A percentile compares a stretch with the other conserved stretches of the same genome.
phyloP scores from a whole-genome alignment of 2,113 vertebrate genomes.

The Tiliqua scincoides region DNA sequence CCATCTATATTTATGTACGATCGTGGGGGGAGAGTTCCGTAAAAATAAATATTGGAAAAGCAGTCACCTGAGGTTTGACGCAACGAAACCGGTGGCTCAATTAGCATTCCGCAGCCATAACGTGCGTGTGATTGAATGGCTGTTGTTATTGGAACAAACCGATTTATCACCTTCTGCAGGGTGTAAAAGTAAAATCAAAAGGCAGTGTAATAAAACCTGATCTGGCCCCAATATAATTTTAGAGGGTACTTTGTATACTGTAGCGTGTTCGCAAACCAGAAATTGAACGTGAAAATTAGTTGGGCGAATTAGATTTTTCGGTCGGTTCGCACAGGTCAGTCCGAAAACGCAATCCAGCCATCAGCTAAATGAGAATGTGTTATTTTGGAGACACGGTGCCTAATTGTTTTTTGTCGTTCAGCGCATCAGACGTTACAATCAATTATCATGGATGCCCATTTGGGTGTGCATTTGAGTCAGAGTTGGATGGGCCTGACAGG shows the following conservation, averaged over 20 bases:
- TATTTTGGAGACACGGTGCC: not conserved
- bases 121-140: conserved; percentile 14
- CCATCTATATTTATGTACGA: conserved; percentile 30
- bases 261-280: conserved; percentile 16
- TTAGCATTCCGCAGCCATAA: conserved; percentile 51
- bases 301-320: conserved; percentile 35
- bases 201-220: conserved; percentile 25
- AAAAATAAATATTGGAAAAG: conserved; percentile 40
- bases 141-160: conserved; percentile 36
- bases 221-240: conserved; percentile 21
- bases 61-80: conserved; percentile 43
- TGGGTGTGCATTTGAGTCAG: conserved; percentile 13
- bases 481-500: too few species aligned
- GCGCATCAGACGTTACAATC: not conserved
- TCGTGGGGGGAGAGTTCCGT: not conserved
- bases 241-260: conserved; percentile 9
- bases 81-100: conserved; percentile 32
- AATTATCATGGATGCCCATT: not conserved
- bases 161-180: conserved; percentile 48
- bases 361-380: not conserved
- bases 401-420: not conserved
- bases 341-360: not conserved
- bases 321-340: not conserved
- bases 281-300: conserved; percentile 27
- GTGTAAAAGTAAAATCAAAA: conserved; percentile 49